A percentile compares a stretch with the other conserved stretches of the same genome.
Conservation (phyloP, 2,888 invertebrate genomes). For the Cephus rjabovi region DNA sequence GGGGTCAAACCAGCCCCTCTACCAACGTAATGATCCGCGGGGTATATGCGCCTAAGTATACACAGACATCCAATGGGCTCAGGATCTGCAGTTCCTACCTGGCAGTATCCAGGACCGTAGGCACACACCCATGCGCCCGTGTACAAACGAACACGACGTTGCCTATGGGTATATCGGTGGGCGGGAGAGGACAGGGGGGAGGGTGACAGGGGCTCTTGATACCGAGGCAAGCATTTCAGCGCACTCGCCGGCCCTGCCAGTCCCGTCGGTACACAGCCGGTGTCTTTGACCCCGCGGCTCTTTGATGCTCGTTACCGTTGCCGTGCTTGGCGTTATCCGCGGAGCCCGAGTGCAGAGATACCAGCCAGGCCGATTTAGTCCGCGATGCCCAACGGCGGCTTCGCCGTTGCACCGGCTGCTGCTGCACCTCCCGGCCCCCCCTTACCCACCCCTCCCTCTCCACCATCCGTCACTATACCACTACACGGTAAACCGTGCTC, state of each 20-base stretch:
- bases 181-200: no score
- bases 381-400: neutral
- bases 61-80: neutral
- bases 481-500: constrained; percentile 7
- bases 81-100: neutral
- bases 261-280: neutral
- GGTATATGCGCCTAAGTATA: neutral
- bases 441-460: constrained; percentile 1
- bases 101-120: neutral
- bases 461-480: constrained; percentile 7
- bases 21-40: neutral
- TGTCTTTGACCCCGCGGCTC: constrained; percentile 8
- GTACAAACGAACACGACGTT: neutral
- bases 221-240: neutral
- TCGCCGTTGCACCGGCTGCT: neutral
- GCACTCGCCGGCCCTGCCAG: neutral
- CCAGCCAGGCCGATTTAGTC: neutral
- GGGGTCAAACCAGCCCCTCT: neutral
- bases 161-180: neutral
- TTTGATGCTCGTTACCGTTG: neutral
- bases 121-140: neutral
- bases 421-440: neutral
- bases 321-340: neutral
- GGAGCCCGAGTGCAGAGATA: neutral
- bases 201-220: neutral